Evolutionary conservation across 2,888 invertebrate genomes (phyloP).

Genomic region (Aromia moschata): DNA sequence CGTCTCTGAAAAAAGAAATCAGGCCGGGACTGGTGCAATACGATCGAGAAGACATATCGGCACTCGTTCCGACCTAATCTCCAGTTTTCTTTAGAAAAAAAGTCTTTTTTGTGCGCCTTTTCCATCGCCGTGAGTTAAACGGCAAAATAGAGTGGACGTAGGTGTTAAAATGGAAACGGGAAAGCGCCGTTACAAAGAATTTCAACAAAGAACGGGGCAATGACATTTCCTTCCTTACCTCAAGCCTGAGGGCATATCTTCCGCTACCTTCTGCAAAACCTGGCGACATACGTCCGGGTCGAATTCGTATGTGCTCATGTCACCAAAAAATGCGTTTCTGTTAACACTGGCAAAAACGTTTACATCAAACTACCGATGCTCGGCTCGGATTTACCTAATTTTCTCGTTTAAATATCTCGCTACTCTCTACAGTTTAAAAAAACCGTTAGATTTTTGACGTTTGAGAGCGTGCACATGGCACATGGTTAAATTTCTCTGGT

Average conservation of each 20-base stretch:
- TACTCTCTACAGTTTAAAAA: not conserved
- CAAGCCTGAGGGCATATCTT: constrained; percentile 49
- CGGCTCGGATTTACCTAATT: no score
- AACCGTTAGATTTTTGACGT: not conserved
- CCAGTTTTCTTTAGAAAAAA: constrained; percentile 4
- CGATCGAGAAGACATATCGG: constrained; percentile 62
- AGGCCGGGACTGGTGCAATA: constrained; percentile 67
- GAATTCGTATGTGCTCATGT: constrained; percentile 26
- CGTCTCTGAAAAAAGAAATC: constrained; percentile 51
- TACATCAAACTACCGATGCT: no score
- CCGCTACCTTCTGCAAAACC: constrained; percentile 41
- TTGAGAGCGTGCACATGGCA: no score
- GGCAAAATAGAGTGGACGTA: constrained; percentile 38
- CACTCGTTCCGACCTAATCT: constrained; percentile 56
- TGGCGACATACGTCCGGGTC: constrained; percentile 27
- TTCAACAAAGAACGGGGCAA: constrained; percentile 57
- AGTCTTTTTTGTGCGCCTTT: constrained; percentile 1
- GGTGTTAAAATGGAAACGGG: constrained; percentile 45
- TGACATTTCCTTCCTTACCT: constrained; percentile 55
- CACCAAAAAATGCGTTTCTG: not conserved
- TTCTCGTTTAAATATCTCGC: no score
- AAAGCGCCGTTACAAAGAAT: constrained; percentile 51
- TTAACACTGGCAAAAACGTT: no score
- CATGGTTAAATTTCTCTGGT: no score
- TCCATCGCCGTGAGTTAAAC: constrained; percentile 23